A percentile compares a stretch with the other conserved stretches of the same genome.
These are phyloP conservation scores for Lochmaea capreae DNA, from an alignment of 2,888 invertebrate species.

Conservation along the genomic window DNA sequence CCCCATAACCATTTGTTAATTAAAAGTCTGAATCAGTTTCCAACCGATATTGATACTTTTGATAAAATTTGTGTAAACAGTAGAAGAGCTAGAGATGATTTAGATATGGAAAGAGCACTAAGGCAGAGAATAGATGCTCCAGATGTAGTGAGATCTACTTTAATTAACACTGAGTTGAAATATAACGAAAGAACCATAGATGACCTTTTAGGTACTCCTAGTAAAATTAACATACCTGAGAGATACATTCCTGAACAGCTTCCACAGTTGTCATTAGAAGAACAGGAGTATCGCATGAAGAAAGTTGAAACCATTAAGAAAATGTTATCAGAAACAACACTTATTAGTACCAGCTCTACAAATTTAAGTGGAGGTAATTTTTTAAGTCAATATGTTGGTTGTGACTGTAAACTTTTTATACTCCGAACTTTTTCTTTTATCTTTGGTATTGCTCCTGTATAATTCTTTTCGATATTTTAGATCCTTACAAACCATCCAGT, in stretches of 20 bases:
- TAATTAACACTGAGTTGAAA: conserved; percentile 74
- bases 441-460: no score
- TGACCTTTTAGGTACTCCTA: conserved; percentile 85
- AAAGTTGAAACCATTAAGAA: conserved; percentile 93
- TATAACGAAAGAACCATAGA: conserved; percentile 88
- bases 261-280: conserved; percentile 87
- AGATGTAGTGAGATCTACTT: conserved; percentile 87
- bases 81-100: conserved; percentile 82
- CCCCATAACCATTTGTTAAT: conserved; percentile 69
- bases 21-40: conserved; percentile 61
- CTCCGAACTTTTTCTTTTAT: no score
- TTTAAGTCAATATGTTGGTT: not conserved
- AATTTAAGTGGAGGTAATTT: conserved; percentile 54
- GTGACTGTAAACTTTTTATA: no score
- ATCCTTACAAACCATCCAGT: no score
- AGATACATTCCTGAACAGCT: conserved; percentile 92
- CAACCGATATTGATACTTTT: conserved; percentile 57
- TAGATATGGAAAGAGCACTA: conserved; percentile 88
- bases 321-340: conserved; percentile 83
- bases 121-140: conserved; percentile 82
- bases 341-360: conserved; percentile 62
- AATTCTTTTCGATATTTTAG: no score
- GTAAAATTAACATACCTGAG: conserved; percentile 92
- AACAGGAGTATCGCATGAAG: conserved; percentile 83
- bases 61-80: conserved; percentile 56